Conservation (phyloP, 2,797 vertebrate genomes). For the Danio kyathit region DNA sequence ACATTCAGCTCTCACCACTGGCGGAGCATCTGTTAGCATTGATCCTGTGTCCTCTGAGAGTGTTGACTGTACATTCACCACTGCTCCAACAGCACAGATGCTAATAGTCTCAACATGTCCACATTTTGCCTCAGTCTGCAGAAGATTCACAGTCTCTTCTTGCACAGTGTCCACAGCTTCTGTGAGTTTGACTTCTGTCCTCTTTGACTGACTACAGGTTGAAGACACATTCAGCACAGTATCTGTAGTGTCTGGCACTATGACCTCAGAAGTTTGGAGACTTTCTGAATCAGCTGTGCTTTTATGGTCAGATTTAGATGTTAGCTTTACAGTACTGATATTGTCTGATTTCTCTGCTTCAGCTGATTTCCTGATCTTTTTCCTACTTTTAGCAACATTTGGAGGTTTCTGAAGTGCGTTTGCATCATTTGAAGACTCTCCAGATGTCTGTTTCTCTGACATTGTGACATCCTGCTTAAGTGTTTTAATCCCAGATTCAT, state of each 20-base stretch:
- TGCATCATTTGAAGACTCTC: not conserved
- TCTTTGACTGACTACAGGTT: conserved; percentile 43
- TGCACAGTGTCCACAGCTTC: not conserved
- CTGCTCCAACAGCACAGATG: not conserved
- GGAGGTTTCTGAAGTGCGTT: not conserved
- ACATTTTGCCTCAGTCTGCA: not conserved
- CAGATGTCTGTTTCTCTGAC: not conserved
- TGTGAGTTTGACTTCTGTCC: conserved; percentile 27
- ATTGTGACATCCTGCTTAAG: too few relatives aligned
- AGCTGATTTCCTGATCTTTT: conserved; percentile 1
- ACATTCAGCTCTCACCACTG: not conserved
- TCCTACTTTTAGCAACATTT: not conserved
- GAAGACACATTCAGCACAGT: conserved; percentile 29
- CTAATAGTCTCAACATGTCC: conserved; percentile 17
- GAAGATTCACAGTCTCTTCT: not conserved
- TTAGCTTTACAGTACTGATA: not conserved
- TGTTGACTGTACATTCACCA: not conserved
- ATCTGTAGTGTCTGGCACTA: conserved; percentile 36
- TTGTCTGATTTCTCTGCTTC: not conserved
- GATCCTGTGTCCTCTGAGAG: not conserved
- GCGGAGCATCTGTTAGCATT: not conserved
- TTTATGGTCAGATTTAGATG: not conserved
- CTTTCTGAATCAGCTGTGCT: not conserved
- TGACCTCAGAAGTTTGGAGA: conserved; percentile 14
- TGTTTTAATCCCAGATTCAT: not conserved